Evolutionary conservation across 2,888 invertebrate genomes (phyloP).

Genomic region (Limnephilus auricula): DNA sequence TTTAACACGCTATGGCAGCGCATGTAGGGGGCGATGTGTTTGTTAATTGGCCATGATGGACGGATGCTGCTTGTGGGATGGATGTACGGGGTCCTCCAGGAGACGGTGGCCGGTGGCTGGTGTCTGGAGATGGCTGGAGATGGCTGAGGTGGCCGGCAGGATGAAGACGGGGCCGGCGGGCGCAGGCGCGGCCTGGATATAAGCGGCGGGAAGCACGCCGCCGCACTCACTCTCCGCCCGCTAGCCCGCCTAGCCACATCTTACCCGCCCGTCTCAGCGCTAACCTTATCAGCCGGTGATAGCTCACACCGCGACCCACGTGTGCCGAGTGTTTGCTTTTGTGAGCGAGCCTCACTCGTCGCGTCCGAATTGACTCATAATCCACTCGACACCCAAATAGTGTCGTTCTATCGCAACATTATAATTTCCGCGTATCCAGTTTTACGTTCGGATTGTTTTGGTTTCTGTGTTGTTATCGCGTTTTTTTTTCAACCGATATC

Average conservation of each 20-base stretch:
- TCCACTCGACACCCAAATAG: background rate
- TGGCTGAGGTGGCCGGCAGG: conserved; percentile 70
- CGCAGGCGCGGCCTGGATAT: conserved; percentile 67
- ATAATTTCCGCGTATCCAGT: background rate
- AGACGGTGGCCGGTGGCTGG: conserved; percentile 68
- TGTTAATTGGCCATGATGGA: too few species aligned
- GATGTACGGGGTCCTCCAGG: background rate
- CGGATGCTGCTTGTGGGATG: conserved; percentile 5
- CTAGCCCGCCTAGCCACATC: conserved; percentile 64
- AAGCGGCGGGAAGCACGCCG: conserved; percentile 71
- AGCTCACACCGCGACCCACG: conserved; percentile 30
- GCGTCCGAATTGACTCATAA: conserved; percentile 1
- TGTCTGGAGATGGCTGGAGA: too few species aligned
- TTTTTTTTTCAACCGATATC: background rate
- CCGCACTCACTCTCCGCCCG: conserved; percentile 67
- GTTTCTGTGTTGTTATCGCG: background rate
- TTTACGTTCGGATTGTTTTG: conserved; percentile 4
- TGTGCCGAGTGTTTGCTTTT: conserved; percentile 13
- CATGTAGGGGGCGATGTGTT: too few species aligned
- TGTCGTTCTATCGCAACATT: background rate
- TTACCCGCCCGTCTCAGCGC: conserved; percentile 68
- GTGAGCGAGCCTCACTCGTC: conserved; percentile 3
- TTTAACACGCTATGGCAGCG: too few species aligned
- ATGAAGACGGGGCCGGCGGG: conserved; percentile 69
- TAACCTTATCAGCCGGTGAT: conserved; percentile 66